These are phyloP conservation scores for Heterohyrax brucei DNA, from an alignment of 2,797 vertebrate species.

Conservation along the genomic window DNA sequence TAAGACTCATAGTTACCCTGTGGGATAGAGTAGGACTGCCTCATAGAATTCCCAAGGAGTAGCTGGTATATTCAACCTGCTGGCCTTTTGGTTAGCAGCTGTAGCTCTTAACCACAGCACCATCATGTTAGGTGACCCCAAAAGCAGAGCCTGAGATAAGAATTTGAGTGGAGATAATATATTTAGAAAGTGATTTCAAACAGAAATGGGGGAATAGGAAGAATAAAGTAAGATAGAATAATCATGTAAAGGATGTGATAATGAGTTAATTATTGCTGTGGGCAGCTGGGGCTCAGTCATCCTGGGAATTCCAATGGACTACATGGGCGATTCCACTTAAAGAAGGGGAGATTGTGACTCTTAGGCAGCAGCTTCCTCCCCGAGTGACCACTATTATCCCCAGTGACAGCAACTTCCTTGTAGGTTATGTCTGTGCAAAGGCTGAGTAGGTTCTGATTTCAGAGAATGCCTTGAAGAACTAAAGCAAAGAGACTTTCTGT, in stretches of 20 bases:
- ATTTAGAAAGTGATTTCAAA: background rate
- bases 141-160: background rate
- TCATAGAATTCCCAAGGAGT: too few species aligned
- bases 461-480: background rate
- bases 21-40: too few species aligned
- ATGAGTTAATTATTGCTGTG: background rate
- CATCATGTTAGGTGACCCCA: background rate
- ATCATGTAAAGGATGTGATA: background rate
- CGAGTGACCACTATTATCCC: too few species aligned
- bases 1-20: too few species aligned
- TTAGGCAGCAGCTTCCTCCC: background rate
- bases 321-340: background rate
- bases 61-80: background rate
- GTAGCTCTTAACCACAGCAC: background rate
- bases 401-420: background rate
- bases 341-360: background rate
- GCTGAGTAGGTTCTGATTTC: background rate
- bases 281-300: background rate
- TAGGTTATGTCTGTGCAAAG: background rate
- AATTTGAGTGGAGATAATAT: background rate
- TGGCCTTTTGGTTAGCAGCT: background rate
- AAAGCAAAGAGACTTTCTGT: background rate
- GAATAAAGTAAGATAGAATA: conserved; percentile 1
- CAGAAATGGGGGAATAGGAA: background rate
- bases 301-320: background rate